These are phyloP conservation scores for Galerucella calmariensis DNA, from an alignment of 2,888 invertebrate species.

Conservation along the genomic window DNA sequence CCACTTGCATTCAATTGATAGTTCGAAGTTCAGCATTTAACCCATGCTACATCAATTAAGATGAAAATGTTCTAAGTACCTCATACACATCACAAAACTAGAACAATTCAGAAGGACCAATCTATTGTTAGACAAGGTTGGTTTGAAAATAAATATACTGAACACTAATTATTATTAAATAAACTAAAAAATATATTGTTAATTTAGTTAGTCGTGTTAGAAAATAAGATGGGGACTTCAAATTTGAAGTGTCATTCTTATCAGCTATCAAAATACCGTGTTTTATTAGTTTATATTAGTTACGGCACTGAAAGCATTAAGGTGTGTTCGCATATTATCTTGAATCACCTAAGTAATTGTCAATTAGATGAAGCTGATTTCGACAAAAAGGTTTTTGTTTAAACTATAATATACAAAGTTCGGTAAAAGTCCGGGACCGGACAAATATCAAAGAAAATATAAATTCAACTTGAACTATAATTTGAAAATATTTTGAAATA, in stretches of 20 bases:
- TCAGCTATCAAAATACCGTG: not conserved
- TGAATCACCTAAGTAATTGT: not conserved
- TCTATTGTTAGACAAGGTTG: too few species aligned
- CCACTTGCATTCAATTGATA: conserved; percentile 34
- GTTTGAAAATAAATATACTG: not conserved
- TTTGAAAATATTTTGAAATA: too few species aligned
- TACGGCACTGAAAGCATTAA: not conserved
- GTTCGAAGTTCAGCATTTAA: conserved; percentile 43
- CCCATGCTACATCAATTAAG: conserved; percentile 38
- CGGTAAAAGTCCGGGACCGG: too few species aligned
- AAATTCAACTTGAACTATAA: too few species aligned
- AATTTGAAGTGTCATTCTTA: too few species aligned
- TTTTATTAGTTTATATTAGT: not conserved
- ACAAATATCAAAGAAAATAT: too few species aligned
- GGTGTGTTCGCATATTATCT: not conserved
- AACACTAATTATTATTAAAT: too few species aligned
- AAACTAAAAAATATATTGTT: too few species aligned
- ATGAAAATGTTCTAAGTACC: not conserved
- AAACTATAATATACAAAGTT: not conserved
- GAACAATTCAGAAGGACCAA: too few species aligned
- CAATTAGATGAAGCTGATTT: not conserved
- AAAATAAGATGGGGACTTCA: too few species aligned
- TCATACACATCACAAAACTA: not conserved
- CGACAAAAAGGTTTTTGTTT: not conserved
- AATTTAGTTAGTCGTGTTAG: too few species aligned